Evolutionary conservation across 2,113 vertebrate genomes (phyloP), one percentile per base, ranked within the genome.

Genomic region (Leiothrix lutea): DNA sequence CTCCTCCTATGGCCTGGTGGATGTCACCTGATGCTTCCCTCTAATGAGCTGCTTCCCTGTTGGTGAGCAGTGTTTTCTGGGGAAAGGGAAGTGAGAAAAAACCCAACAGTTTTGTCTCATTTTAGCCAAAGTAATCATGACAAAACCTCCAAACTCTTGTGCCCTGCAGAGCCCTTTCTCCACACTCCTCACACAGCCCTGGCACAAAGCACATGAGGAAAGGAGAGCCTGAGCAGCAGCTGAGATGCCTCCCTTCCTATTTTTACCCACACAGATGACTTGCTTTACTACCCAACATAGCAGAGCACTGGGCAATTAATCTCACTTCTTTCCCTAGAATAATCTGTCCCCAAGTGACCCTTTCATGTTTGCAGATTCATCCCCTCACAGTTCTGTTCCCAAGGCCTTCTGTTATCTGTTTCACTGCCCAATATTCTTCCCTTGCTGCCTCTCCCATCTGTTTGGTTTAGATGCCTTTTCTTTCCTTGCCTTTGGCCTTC

Each of bases 291-390:
- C 58, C 62, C 85, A 92, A 66, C 81, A 36, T 0, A 94, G 74
- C 85, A 45, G 66, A 86, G 75, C 61, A 19, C 61, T 36, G 88
- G 92, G 80, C 75, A 73, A 70, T 77, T 73, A 80, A 82, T 56
- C 85, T 94, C 86, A 38, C 86, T 80, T 62, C 71, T 84, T 83
- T 33, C 54, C 60, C 71, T 58, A 38, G 40, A 89, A 93, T 64
- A 89, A 64, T 18, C 56, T 93, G 95, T 93, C 92, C 96, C 54
- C 2, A 20, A 91, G 45, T 87, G 89, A 96, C 89, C 83, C 71
- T 72, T 65, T 11, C 3, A 29, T 29, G 51, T 50, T 84, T 80
- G 38, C 69, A 45, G 12, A 56, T 88, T 82, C 77, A 28, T 70
- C 14, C 71, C 64, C 33, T 78, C 10, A 29, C 44, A 71, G 11